Evolutionary conservation across 1,140 invertebrate genomes (phyloP).

Genomic region (Aphis craccivora): DNA sequence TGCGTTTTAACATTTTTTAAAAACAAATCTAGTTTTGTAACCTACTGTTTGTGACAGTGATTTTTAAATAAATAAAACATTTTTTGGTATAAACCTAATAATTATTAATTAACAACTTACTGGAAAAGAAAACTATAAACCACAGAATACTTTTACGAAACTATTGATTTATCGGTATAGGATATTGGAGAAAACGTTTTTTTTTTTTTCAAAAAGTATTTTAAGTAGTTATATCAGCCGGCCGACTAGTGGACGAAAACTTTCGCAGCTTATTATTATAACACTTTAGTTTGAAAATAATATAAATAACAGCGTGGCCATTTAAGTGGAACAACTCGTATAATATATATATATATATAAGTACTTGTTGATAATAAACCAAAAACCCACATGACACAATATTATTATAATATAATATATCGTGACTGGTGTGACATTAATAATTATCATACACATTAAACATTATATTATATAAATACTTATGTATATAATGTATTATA

Average conservation of each 20-base stretch:
- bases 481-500: not conserved
- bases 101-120: no score
- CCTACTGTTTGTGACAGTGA: not conserved
- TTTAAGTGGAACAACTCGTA: not conserved
- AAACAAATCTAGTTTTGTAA: not conserved
- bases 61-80: not conserved
- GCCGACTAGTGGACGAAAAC: not conserved
- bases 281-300: not conserved
- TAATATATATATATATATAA: not conserved
- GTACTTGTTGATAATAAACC: not conserved
- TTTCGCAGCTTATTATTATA: not conserved
- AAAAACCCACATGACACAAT: not conserved
- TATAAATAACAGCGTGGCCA: not conserved
- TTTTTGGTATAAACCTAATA: no score
- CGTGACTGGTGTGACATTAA: not conserved
- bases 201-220: not conserved
- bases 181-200: not conserved
- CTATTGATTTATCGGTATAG: not conserved
- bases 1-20: not conserved
- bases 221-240: not conserved
- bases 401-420: not conserved
- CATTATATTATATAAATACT: not conserved
- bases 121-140: not conserved
- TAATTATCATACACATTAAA: not conserved
- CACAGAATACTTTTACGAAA: not conserved